phyloP scores from a whole-genome alignment of 2,888 invertebrate genomes.

The Alentia gelatinosa region DNA sequence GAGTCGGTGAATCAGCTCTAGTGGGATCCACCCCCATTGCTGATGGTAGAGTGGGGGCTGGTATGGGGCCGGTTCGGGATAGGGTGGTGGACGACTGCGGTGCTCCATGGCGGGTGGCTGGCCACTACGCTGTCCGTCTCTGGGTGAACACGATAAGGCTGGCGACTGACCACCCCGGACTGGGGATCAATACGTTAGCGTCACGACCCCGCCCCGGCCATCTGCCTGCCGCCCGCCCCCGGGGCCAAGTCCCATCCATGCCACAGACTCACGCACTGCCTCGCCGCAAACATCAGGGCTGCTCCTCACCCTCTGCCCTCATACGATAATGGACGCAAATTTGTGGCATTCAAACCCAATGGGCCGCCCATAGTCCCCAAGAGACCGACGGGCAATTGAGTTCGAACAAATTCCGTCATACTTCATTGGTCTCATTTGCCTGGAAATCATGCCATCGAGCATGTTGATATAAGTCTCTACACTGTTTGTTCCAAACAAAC shows the following conservation, averaged over 20 bases:
- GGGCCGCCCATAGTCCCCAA: neutral
- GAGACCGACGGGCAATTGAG: neutral
- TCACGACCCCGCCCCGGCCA: neutral
- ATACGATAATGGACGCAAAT: slow-evolving; percentile 24
- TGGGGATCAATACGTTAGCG: neutral
- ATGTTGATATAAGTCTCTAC: no score
- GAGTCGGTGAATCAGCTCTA: slow-evolving; percentile 1
- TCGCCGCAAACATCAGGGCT: neutral
- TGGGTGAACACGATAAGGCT: slow-evolving; percentile 24
- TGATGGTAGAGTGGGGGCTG: neutral
- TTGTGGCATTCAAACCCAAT: neutral
- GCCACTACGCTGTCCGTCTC: neutral
- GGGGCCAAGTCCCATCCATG: neutral
- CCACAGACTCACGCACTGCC: neutral
- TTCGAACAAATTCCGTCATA: slow-evolving; percentile 18
- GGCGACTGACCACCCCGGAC: neutral
- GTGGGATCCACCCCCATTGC: neutral
- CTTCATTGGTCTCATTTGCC: neutral
- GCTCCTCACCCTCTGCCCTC: neutral
- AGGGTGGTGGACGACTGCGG: neutral
- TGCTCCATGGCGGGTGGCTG: neutral
- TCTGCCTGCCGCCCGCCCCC: neutral
- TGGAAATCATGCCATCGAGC: no score
- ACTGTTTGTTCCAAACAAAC: no score
- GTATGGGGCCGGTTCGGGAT: neutral